phyloP scores from a whole-genome alignment of 2,113 vertebrate genomes.

The Gobius niger region DNA sequence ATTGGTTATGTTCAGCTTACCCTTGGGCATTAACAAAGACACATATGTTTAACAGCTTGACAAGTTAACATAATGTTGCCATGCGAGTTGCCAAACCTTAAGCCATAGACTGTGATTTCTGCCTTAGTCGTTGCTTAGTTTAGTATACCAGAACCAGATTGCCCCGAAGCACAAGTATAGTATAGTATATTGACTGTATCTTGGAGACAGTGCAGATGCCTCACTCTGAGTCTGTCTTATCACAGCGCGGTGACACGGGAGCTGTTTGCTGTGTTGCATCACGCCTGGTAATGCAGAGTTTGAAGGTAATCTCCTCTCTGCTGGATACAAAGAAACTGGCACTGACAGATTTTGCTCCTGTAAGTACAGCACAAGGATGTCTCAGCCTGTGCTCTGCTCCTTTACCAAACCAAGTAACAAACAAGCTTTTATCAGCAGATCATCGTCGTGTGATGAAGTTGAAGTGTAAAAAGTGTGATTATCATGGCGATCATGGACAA shows the following conservation, averaged over 20 bases:
- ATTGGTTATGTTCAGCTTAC: neutral
- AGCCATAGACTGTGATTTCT: too few species aligned
- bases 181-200: neutral
- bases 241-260: slow-evolving; percentile 36
- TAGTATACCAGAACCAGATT: too few species aligned
- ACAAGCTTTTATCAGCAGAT: too few species aligned
- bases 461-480: too few species aligned
- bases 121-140: too few species aligned
- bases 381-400: neutral
- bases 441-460: too few species aligned
- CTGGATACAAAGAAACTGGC: slow-evolving; percentile 18
- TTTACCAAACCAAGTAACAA: neutral
- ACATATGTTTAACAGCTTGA: too few species aligned
- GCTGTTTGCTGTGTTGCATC: slow-evolving; percentile 50
- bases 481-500: too few species aligned
- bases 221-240: slow-evolving; percentile 37
- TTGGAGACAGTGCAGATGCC: slow-evolving; percentile 2
- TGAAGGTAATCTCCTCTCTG: slow-evolving; percentile 46
- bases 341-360: slow-evolving; percentile 21
- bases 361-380: neutral
- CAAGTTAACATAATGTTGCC: too few species aligned
- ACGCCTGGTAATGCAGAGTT: slow-evolving; percentile 19
- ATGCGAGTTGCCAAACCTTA: too few species aligned
- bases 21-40: too few species aligned
- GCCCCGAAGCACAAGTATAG: too few species aligned